A percentile compares a stretch with the other conserved stretches of the same genome.
Conservation (phyloP, 2,888 invertebrate species). For the Achlya flavicornis region DNA sequence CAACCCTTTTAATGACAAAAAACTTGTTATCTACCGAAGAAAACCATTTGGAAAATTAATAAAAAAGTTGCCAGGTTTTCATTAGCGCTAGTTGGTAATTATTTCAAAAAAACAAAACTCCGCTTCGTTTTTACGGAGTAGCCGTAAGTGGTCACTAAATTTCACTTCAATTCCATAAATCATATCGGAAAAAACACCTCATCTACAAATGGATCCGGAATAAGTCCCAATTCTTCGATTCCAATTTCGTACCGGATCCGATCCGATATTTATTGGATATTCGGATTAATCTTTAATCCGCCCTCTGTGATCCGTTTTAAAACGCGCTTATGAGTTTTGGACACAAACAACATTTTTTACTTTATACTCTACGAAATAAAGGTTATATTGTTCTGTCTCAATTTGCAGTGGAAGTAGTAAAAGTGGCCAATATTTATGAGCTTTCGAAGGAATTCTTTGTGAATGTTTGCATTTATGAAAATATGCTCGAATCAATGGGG, state of each 20-base stretch:
- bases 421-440: constrained; percentile 83
- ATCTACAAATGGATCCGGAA: constrained; percentile 78
- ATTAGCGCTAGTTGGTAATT: constrained; percentile 39
- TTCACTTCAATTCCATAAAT: constrained; percentile 47
- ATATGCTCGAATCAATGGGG: constrained; percentile 76
- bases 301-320: constrained; percentile 70
- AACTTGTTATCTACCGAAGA: background rate
- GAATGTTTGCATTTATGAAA: constrained; percentile 84
- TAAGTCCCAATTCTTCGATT: constrained; percentile 80
- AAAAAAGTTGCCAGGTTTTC: constrained; percentile 30
- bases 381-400: constrained; percentile 35
- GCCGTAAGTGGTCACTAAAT: constrained; percentile 44
- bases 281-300: constrained; percentile 80
- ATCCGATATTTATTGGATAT: constrained; percentile 80
- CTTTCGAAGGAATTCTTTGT: constrained; percentile 82
- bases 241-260: constrained; percentile 78
- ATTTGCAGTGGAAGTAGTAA: constrained; percentile 62
- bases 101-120: constrained; percentile 22
- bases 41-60: constrained; percentile 27
- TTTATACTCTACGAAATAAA: constrained; percentile 35
- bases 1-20: constrained; percentile 9
- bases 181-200: constrained; percentile 74
- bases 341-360: constrained; percentile 34
- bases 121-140: constrained; percentile 8
- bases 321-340: constrained; percentile 70